These are phyloP conservation scores for Cephonodes hylas DNA, from an alignment of 2,888 invertebrate species.

Conservation along the genomic window DNA sequence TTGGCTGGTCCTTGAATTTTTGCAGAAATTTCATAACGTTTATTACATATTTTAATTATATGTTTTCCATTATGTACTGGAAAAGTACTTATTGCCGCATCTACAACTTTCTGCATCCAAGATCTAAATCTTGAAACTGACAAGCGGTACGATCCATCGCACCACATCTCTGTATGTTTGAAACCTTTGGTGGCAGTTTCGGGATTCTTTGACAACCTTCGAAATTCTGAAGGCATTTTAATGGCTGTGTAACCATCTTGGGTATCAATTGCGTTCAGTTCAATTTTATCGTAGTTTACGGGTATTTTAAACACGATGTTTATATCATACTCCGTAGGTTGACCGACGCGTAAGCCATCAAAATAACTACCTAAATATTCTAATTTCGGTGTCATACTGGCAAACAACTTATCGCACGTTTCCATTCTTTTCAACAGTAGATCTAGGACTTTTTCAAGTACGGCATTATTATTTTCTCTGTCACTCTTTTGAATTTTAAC, in stretches of 20 bases:
- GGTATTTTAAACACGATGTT: conserved; percentile 52
- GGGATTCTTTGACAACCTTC: conserved; percentile 45
- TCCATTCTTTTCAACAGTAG: conserved; percentile 47
- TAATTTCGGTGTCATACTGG: conserved; percentile 51
- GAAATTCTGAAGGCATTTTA: conserved; percentile 57
- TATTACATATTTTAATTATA: conserved; percentile 38
- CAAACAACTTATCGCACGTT: conserved; percentile 42
- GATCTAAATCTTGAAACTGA: conserved; percentile 45
- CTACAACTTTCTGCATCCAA: conserved; percentile 60
- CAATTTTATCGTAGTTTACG: conserved; percentile 49
- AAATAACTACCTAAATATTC: conserved; percentile 61
- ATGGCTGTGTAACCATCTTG: conserved; percentile 45
- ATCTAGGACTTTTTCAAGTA: conserved; percentile 46
- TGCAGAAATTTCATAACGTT: conserved; percentile 37
- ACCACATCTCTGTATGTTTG: conserved; percentile 50
- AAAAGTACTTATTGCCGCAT: conserved; percentile 43
- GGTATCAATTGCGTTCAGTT: conserved; percentile 35
- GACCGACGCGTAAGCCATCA: conserved; percentile 56
- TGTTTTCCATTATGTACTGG: conserved; percentile 40
- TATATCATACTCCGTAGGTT: conserved; percentile 58
- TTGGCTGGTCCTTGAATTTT: conserved; percentile 58
- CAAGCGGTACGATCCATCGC: conserved; percentile 41
- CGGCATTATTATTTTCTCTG: conserved; percentile 43
- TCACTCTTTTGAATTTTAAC: conserved; percentile 48
- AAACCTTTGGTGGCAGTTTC: conserved; percentile 46